Percentiles rank a stretch among this genome's conserved stretches.
Conservation (phyloP, 2,797 vertebrate species). For the Tauraco hartlaubi region DNA sequence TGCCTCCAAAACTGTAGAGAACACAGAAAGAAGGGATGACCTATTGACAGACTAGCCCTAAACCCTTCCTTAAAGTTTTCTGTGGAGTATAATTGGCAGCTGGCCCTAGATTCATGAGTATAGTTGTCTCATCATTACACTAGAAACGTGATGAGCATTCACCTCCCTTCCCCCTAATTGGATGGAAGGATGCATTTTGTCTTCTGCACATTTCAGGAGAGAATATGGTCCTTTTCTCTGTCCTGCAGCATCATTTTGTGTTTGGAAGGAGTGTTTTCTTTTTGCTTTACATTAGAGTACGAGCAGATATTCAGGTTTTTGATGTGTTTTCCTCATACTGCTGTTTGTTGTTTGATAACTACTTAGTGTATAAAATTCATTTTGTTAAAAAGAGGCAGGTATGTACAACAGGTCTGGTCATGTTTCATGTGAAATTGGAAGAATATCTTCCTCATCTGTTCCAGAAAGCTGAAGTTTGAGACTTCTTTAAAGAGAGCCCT, state of each 20-base stretch:
- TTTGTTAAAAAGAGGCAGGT: background rate
- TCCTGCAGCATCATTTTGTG: background rate
- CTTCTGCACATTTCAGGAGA: background rate
- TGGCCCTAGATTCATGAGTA: background rate
- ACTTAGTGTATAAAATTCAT: background rate
- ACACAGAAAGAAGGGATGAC: background rate
- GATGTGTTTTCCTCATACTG: background rate
- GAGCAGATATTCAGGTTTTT: background rate
- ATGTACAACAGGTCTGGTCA: background rate
- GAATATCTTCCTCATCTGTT: background rate
- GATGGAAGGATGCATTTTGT: background rate
- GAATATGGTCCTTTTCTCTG: background rate
- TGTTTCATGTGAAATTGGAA: background rate
- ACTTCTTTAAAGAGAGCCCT: background rate
- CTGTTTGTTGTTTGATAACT: background rate
- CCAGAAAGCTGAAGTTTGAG: background rate
- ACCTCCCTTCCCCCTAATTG: background rate
- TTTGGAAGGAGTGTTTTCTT: background rate
- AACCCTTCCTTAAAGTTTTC: background rate
- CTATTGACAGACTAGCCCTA: background rate
- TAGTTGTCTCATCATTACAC: background rate
- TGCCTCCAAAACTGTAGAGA: background rate
- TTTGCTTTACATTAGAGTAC: background rate
- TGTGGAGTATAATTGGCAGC: background rate
- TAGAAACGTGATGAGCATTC: background rate